Conservation (phyloP, 2,888 invertebrate genomes). For the Rhingia rostrata region DNA sequence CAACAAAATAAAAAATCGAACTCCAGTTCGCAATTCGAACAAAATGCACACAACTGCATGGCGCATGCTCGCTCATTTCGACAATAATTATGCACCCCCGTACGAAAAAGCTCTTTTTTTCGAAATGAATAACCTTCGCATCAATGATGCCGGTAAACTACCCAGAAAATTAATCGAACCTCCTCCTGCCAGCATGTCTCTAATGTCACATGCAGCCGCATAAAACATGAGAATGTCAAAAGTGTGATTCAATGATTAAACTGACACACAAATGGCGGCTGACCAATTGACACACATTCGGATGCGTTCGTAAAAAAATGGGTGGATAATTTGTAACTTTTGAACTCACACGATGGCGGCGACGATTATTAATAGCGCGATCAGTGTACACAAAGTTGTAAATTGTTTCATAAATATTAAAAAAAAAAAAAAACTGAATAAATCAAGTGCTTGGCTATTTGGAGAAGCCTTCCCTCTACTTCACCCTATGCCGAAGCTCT, state of each 20-base stretch:
- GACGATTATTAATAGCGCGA: slow-evolving; percentile 3
- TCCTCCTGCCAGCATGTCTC: too few species aligned
- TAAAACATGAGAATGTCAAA: slow-evolving; percentile 55
- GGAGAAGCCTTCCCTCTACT: slow-evolving; percentile 5
- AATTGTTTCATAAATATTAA: not conserved
- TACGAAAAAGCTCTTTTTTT: slow-evolving; percentile 32
- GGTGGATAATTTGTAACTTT: slow-evolving; percentile 27
- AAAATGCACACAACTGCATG: slow-evolving; percentile 48
- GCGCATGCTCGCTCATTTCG: slow-evolving; percentile 56
- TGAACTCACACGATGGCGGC: slow-evolving; percentile 12
- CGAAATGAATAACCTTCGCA: slow-evolving; percentile 57
- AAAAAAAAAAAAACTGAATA: slow-evolving; percentile 9
- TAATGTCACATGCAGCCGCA: not conserved
- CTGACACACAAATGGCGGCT: slow-evolving; percentile 41
- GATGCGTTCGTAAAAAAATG: slow-evolving; percentile 12
- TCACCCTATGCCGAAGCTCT: slow-evolving; percentile 10
- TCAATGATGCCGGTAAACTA: slow-evolving; percentile 59
- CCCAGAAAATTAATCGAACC: slow-evolving; percentile 47
- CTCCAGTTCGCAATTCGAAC: slow-evolving; percentile 62
- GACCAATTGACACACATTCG: slow-evolving; percentile 56
- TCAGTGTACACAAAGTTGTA: slow-evolving; percentile 19
- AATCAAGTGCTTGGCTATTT: slow-evolving; percentile 18
- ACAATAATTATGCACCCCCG: slow-evolving; percentile 43
- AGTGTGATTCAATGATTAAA: slow-evolving; percentile 53
- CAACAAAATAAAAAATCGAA: slow-evolving; percentile 65